These are phyloP conservation scores for Adrianichthys oophorus DNA, from an alignment of 2,797 vertebrate genomes.

Conservation along the genomic window DNA sequence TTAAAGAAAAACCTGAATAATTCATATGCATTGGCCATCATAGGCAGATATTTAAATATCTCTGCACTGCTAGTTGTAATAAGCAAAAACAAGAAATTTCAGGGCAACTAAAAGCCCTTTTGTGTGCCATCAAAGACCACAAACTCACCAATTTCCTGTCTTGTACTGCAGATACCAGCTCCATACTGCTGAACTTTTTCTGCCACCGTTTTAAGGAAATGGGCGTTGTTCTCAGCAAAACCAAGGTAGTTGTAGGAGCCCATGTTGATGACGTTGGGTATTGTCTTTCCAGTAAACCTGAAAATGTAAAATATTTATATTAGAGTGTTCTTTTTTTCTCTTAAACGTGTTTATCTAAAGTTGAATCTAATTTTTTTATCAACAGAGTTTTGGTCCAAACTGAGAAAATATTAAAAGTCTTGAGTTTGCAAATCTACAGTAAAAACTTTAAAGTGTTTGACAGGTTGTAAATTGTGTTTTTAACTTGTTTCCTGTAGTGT, in stretches of 20 bases:
- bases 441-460: too few relatives aligned
- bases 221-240: constrained; percentile 84
- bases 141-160: constrained; percentile 90
- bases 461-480: too few relatives aligned
- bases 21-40: constrained; percentile 55
- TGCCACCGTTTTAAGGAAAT: constrained; percentile 87
- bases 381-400: too few relatives aligned
- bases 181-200: constrained; percentile 79
- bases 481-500: too few relatives aligned
- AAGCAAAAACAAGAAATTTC: constrained; percentile 18
- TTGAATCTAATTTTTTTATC: constrained; percentile 8
- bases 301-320: constrained; percentile 26
- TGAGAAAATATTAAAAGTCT: too few relatives aligned
- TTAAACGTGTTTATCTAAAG: background rate
- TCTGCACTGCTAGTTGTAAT: constrained; percentile 47
- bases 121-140: constrained; percentile 18
- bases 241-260: constrained; percentile 98
- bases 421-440: too few relatives aligned
- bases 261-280: constrained; percentile 92
- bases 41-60: constrained; percentile 69
- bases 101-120: background rate
- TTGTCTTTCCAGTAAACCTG: constrained; percentile 88
- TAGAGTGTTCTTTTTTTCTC: background rate
- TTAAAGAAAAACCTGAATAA: constrained; percentile 72
- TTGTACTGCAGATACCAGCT: constrained; percentile 86